Conservation (phyloP, 1,140 invertebrate species). For the Antheraea pernyi region DNA sequence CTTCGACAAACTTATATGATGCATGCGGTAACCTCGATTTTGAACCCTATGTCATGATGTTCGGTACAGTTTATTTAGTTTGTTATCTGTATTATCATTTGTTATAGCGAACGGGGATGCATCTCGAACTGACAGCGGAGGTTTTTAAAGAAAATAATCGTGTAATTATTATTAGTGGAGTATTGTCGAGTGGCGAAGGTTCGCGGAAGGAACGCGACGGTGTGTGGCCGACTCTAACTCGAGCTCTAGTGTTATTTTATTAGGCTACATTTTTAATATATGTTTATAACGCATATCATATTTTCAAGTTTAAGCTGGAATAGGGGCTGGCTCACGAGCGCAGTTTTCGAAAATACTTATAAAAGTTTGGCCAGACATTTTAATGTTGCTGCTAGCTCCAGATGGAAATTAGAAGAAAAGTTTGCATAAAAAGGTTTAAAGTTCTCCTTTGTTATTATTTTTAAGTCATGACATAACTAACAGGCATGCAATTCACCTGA, state of each 20-base stretch:
- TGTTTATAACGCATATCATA: neutral
- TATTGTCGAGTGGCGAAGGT: constrained; percentile 27
- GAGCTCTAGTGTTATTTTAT: constrained; percentile 20
- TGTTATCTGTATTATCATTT: neutral
- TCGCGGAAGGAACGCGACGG: constrained; percentile 5
- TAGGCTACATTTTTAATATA: neutral
- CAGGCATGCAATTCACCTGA: no score
- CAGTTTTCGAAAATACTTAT: no score
- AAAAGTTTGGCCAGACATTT: no score
- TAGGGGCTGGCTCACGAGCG: no score
- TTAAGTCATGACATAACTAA: no score
- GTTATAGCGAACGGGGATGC: constrained; percentile 24
- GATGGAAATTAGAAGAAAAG: no score
- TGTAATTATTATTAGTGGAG: constrained; percentile 40
- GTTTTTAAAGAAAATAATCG: constrained; percentile 38
- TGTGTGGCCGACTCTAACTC: constrained; percentile 9
- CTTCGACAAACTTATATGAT: constrained; percentile 18
- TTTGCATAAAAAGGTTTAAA: no score
- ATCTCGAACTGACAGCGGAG: constrained; percentile 30
- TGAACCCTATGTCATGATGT: constrained; percentile 14
- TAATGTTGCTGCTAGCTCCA: no score
- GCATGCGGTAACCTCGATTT: constrained; percentile 7
- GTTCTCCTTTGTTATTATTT: no score
- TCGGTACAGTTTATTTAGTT: neutral
- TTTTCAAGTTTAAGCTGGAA: neutral